A percentile compares a stretch with the other conserved stretches of the same genome.
These are phyloP conservation scores for Muricea muricata DNA, from an alignment of 92 coral and sea anemone genomes.

Conservation along the genomic window DNA sequence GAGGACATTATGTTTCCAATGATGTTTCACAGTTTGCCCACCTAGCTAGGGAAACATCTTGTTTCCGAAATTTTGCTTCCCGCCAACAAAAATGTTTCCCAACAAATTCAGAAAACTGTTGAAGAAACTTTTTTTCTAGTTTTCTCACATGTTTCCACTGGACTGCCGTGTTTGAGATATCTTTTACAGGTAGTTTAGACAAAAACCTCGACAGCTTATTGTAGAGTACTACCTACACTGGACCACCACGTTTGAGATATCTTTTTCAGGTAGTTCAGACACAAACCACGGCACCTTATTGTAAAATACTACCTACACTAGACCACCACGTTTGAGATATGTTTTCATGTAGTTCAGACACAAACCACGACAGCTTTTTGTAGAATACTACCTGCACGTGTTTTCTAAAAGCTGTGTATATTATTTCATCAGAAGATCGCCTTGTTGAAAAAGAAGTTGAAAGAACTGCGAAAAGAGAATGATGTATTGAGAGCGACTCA, in stretches of 20 bases:
- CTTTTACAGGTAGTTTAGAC: neutral
- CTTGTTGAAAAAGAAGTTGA: conserved; percentile 28
- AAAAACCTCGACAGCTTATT: neutral
- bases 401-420: neutral
- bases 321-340: too few relatives aligned
- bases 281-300: neutral
- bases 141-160: too few relatives aligned
- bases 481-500: neutral
- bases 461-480: conserved; percentile 37
- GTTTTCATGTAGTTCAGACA: too few relatives aligned
- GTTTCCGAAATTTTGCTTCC: too few relatives aligned
- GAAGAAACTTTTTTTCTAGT: too few relatives aligned
- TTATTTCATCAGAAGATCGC: neutral
- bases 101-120: too few relatives aligned
- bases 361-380: neutral
- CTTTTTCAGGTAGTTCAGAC: neutral
- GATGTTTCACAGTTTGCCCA: too few relatives aligned
- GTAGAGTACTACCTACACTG: neutral
- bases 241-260: too few relatives aligned
- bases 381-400: neutral
- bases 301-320: neutral
- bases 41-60: too few relatives aligned
- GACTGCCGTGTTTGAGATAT: too few relatives aligned
- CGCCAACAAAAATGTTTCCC: too few relatives aligned
- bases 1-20: too few relatives aligned